Conservation (phyloP, 2,888 invertebrate species). For the Sphecodes monilicornis region DNA sequence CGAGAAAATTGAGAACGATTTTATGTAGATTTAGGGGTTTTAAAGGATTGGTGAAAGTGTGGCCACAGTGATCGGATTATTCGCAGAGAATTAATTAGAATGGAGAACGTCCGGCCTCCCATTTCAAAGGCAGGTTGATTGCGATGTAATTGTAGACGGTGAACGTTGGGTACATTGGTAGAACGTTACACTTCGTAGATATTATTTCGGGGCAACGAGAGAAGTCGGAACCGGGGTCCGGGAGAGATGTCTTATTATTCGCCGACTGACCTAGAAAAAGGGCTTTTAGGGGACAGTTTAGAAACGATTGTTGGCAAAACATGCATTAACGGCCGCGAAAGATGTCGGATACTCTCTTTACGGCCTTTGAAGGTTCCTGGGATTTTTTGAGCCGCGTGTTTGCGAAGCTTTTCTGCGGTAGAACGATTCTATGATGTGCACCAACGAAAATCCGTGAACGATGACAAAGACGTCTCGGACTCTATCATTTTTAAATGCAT, state of each 20-base stretch:
- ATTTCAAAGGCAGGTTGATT: not conserved
- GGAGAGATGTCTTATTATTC: not conserved
- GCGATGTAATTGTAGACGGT: constrained; percentile 2
- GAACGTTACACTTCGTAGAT: not conserved
- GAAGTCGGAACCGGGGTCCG: not conserved
- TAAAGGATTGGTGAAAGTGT: constrained; percentile 16
- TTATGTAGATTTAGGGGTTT: not conserved
- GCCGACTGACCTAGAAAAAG: not conserved
- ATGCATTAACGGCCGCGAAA: not conserved
- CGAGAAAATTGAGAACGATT: not conserved
- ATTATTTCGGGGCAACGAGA: not conserved
- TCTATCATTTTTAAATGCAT: not conserved
- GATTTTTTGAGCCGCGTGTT: not conserved
- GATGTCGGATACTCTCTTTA: not conserved
- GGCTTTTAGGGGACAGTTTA: not conserved
- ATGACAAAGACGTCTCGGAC: not conserved
- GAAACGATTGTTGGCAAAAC: not conserved
- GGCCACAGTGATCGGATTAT: constrained; percentile 8
- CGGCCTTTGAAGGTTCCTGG: not conserved
- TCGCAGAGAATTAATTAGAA: constrained; percentile 17
- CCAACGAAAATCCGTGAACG: no score
- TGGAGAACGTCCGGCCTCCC: not conserved
- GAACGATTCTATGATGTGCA: not conserved
- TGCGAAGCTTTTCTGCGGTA: not conserved
- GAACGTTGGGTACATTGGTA: not conserved